Base-by-base conservation (phyloP, 2,113 vertebrate species). In the Aviceda subcristata region DNA sequence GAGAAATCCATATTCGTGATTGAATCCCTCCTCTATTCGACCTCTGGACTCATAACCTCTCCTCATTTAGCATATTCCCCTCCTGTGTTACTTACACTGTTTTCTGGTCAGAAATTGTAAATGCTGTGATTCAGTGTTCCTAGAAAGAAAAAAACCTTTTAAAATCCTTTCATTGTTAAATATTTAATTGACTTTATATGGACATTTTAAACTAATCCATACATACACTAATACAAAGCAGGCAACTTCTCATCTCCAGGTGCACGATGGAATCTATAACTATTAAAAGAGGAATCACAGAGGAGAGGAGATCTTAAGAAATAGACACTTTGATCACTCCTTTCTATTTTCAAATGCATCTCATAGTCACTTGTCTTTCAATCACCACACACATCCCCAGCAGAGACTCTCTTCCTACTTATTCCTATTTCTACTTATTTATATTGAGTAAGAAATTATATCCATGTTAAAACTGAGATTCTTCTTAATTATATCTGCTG, bases 131-230 rank as follows among this genome's bases (percentile, higher is more conserved):
- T 68, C 39, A 50, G 5, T 89, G 26, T 46, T 90, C 20, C 50
- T 48, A 82, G 74, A 96, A 90, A 66, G 48, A 51, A 36, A 77
- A 55, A 32, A 72, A 92, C 86, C 22, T 83, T 92, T 90, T 15
- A 62, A 84, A 62, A 87, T 67, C 12, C 36, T 69, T 94, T 93
- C 2, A 56, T 71, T 92, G 46, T 90, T 95, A 93, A 97, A 93
- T 97, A 92, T 87, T 86, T 94, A 93, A 92, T 87, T 66, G 57
- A 73, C n/a, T 92, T 92, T 55, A 64, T 89, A 82, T 50, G 34
- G 56, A 66, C 12, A 67, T 88, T 96, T 97, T 88, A 96, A 95
- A 92, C 84, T 90, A 95, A 83, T 91, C 38, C 62, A 78, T 95
- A 88, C 32, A 91, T 91, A 62, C 20, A 46, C 12, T 83, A 68